phyloP scores from a whole-genome alignment of 2,888 invertebrate species.

The Dasypogon diadema region DNA sequence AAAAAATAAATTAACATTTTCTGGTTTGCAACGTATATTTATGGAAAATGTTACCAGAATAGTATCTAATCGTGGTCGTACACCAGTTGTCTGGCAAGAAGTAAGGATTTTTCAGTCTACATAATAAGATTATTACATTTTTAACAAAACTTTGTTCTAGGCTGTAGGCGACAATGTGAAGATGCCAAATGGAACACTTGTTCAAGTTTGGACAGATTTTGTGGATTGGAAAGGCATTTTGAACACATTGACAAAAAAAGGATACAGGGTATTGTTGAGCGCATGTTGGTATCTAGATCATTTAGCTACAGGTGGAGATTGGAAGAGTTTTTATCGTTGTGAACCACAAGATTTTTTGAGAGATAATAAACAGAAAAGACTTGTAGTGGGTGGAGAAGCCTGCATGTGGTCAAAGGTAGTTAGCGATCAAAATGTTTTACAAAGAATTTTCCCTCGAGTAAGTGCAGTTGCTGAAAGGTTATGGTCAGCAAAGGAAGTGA shows the following conservation, averaged over 20 bases:
- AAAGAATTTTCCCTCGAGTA: conserved; percentile 85
- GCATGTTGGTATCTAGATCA: conserved; percentile 91
- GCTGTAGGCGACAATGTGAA: conserved; percentile 67
- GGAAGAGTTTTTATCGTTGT: conserved; percentile 77
- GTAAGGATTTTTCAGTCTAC: conserved; percentile 69
- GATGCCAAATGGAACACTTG: conserved; percentile 75
- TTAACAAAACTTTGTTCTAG: conserved; percentile 51
- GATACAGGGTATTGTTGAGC: conserved; percentile 79
- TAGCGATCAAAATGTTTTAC: conserved; percentile 74
- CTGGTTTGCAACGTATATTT: conserved; percentile 76
- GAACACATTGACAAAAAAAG: conserved; percentile 72
- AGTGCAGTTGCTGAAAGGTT: conserved; percentile 88
- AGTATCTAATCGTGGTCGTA: conserved; percentile 68
- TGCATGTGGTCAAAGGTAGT: conserved; percentile 94
- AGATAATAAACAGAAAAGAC: conserved; percentile 70
- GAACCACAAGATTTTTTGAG: conserved; percentile 76
- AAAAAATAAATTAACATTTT: conserved; percentile 71
- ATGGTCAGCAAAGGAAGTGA: conserved; percentile 73
- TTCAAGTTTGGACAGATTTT: conserved; percentile 87
- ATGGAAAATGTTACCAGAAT: conserved; percentile 74
- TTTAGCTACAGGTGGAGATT: conserved; percentile 76
- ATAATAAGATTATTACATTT: neutral
- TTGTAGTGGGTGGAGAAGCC: conserved; percentile 90
- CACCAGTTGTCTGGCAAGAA: conserved; percentile 87
- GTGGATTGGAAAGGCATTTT: conserved; percentile 59